A percentile compares a stretch with the other conserved stretches of the same genome.
Conservation (phyloP, 2,113 vertebrate species). For the Gasterosteus nipponicus region DNA sequence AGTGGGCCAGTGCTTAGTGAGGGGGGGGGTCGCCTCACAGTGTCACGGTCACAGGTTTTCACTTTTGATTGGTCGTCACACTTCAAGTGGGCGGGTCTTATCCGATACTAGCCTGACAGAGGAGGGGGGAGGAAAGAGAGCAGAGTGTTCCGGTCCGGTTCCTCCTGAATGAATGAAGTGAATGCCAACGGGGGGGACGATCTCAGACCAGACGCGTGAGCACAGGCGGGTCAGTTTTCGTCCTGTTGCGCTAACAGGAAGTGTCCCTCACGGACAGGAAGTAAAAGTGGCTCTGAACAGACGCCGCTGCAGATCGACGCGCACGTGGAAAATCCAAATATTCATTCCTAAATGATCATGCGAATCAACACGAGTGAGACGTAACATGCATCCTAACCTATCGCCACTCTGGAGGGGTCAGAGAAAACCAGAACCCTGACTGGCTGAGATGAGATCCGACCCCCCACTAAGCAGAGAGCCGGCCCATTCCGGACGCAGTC, state of each 20-base stretch:
- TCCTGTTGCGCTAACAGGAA: not conserved
- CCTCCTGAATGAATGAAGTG: not conserved
- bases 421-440: slow-evolving; percentile 52
- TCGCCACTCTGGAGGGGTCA: slow-evolving; percentile 40
- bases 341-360: slow-evolving; percentile 66
- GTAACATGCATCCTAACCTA: slow-evolving; percentile 64
- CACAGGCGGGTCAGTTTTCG: slow-evolving; percentile 4
- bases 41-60: slow-evolving; percentile 23
- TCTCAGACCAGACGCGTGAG: not conserved
- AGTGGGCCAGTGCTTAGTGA: slow-evolving; percentile 3
- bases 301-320: slow-evolving; percentile 45
- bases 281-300: slow-evolving; percentile 22
- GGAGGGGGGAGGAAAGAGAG: not conserved
- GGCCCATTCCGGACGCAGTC: slow-evolving; percentile 29
- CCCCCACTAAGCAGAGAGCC: slow-evolving; percentile 25
- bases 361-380: slow-evolving; percentile 68
- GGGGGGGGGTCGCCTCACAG: slow-evolving; percentile 23
- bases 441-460: slow-evolving; percentile 54
- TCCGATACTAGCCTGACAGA: not conserved
- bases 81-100: not conserved
- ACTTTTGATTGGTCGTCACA: slow-evolving; percentile 10
- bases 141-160: not conserved
- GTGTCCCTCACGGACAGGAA: slow-evolving; percentile 38
- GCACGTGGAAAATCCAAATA: slow-evolving; percentile 49
- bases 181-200: not conserved